These are phyloP conservation scores for Trichosurus vulpecula DNA, from an alignment of 2,797 vertebrate species.

Conservation along the genomic window DNA sequence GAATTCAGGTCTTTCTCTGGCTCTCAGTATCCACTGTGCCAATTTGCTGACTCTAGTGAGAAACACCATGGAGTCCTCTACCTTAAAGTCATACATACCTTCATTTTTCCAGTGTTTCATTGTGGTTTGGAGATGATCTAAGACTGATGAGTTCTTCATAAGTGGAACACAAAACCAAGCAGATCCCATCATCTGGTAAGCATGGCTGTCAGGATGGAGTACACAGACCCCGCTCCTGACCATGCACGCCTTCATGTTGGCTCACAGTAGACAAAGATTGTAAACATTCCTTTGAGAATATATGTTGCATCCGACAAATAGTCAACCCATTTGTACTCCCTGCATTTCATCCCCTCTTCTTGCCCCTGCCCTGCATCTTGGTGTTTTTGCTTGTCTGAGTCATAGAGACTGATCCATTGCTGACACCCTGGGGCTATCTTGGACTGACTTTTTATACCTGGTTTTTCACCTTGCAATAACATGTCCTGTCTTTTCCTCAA, in stretches of 20 bases:
- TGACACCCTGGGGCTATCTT: not conserved
- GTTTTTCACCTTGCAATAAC: not conserved
- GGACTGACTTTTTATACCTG: not conserved
- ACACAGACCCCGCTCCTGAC: not conserved
- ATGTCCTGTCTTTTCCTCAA: not conserved
- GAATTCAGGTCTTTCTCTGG: not conserved
- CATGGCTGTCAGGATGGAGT: not conserved
- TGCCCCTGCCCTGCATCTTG: not conserved
- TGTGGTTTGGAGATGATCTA: not conserved
- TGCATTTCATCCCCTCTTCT: not conserved
- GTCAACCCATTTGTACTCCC: not conserved
- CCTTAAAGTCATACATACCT: not conserved
- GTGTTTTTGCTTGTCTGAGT: not conserved
- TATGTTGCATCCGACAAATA: not conserved
- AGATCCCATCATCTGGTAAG: not conserved
- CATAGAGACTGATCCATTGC: not conserved
- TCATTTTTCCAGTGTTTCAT: not conserved
- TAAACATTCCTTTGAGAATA: not conserved
- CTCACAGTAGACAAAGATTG: not conserved
- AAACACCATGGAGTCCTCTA: not conserved
- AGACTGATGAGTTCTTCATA: not conserved
- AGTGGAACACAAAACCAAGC: not conserved
- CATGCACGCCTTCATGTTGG: not conserved
- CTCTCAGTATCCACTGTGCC: rapidly evolving
- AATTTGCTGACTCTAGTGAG: not conserved